Evolutionary conservation across 2,797 vertebrate species (phyloP), one percentile per base, ranked within the genome.

Genomic region (Potorous gilbertii): DNA sequence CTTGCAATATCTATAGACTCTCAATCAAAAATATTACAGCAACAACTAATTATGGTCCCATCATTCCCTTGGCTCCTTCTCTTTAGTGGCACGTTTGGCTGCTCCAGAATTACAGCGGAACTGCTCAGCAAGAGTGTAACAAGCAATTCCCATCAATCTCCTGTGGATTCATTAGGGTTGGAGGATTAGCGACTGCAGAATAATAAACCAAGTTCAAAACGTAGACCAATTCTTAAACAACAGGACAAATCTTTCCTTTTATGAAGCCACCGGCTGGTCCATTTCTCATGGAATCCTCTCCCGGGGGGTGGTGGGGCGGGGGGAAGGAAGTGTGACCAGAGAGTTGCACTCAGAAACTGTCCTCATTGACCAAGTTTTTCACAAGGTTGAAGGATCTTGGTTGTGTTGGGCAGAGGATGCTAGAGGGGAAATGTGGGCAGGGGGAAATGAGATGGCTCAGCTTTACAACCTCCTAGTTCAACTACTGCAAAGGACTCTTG

Each of bases 21-120:
- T 98, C 98, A 97, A 97, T 98, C 97, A 97, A 98, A 98, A 98
- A 97, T 95, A 97, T 97, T 98, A 98, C 90, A 94, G 98, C 96
- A 98, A 96, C 97, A 98, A 96, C 98, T 98, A 98, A 96, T 98
- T 97, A 98, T 29, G 10, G 94, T 66, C 50, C 98, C 96, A 96
- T 96, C 97, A 97, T 95, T 97, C 96, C 97, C 96, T 95, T 92
- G 92, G 96, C 97, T 97, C 96, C 98, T 97, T 97, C 97, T 97
- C 95, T 96, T 97, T 97, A 92, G 94, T 56, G 95, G 97, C 94
- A 93, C 59, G 91, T 98, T 97, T 97, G 96, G 97, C 97, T 81
- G 59, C 87, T 89, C 92, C 24, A 5, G 94, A 96, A 95, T 52
- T 55, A 46, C 0, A 0, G 91, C 3, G 34, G 94, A 98, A 97